These are phyloP conservation scores for Acipenser ruthenus DNA, from an alignment of 2,797 vertebrate species.

Conservation along the genomic window DNA sequence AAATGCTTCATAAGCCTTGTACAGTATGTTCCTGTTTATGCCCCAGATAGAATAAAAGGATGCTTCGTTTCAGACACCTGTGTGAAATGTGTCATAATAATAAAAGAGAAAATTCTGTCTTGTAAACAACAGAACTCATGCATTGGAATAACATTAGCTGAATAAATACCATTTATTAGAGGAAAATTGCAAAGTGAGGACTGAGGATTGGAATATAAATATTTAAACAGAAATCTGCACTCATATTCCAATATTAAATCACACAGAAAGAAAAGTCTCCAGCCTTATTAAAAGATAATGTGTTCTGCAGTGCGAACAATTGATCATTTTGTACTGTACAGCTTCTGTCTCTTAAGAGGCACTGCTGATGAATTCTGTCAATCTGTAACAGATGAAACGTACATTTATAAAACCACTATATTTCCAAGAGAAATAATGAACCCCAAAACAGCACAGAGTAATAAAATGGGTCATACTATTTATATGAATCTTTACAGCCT, in stretches of 20 bases:
- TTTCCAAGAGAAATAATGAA: slow-evolving; percentile 24
- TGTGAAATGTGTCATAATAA: not conserved
- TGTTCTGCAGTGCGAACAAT: slow-evolving; percentile 48
- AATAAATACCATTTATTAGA: slow-evolving; percentile 57
- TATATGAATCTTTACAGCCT: slow-evolving; percentile 14
- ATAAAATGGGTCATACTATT: slow-evolving; percentile 10
- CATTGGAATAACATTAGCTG: slow-evolving; percentile 30
- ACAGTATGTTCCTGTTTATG: too few relatives aligned
- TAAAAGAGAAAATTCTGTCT: too few relatives aligned
- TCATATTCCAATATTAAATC: slow-evolving; percentile 56
- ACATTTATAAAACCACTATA: slow-evolving; percentile 19
- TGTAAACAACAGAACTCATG: not conserved
- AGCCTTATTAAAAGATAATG: slow-evolving; percentile 66
- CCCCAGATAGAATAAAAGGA: not conserved
- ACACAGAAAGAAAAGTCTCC: slow-evolving; percentile 52
- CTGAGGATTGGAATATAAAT: slow-evolving; percentile 54
- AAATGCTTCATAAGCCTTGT: too few relatives aligned
- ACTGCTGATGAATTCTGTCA: slow-evolving; percentile 28
- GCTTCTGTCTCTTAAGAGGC: slow-evolving; percentile 10
- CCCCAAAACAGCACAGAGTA: slow-evolving; percentile 21
- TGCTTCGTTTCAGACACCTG: not conserved
- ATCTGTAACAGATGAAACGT: slow-evolving; percentile 16
- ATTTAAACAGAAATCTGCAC: slow-evolving; percentile 61
- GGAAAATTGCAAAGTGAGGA: slow-evolving; percentile 32
- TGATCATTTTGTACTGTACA: slow-evolving; percentile 26